Percentiles rank a stretch among this genome's conserved stretches.
phyloP scores from a whole-genome alignment of 2,888 invertebrate genomes.

The Spatulosminthurus flaviceps region DNA sequence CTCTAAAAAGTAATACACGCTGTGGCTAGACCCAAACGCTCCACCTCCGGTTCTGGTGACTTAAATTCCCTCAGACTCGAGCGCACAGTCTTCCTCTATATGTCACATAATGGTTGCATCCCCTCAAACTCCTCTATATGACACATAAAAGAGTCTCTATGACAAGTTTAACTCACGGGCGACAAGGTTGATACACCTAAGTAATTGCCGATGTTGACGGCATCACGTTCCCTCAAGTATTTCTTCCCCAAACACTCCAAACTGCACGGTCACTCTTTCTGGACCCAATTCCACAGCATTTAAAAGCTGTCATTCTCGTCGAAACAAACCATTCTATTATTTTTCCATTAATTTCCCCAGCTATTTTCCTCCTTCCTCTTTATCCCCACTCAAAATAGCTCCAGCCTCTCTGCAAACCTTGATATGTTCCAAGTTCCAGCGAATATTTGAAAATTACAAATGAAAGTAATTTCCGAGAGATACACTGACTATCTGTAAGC shows the following conservation, averaged over 20 bases:
- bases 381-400: no score
- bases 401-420: no score
- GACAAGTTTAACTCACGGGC: background rate
- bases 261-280: background rate
- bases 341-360: no score
- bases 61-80: slow-evolving; percentile 4
- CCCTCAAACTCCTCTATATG: background rate
- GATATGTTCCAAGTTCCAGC: no score
- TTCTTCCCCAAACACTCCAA: background rate
- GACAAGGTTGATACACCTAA: background rate
- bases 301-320: background rate
- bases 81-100: background rate
- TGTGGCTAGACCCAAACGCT: background rate
- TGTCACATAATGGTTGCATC: no score
- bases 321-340: no score
- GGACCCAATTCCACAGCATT: background rate
- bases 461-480: no score
- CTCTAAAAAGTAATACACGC: no score
- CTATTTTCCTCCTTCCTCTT: no score
- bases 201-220: background rate
- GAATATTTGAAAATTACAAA: no score
- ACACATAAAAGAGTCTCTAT: background rate
- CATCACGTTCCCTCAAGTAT: background rate
- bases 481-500: no score
- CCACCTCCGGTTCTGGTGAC: background rate